Conservation (phyloP, 2,797 vertebrate species). For the Onychomys leucogaster region DNA sequence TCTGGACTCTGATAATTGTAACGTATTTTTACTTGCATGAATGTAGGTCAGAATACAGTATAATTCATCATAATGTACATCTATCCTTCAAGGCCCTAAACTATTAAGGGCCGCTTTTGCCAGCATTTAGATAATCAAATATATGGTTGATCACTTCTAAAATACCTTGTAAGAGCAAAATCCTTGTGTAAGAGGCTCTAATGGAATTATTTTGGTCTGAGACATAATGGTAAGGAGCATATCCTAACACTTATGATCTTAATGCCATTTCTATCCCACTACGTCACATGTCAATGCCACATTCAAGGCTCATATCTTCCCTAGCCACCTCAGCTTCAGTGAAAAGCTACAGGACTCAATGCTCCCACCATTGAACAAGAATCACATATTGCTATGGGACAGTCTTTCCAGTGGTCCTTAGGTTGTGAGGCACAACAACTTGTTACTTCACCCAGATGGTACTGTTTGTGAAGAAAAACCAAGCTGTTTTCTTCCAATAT, state of each 20-base stretch:
- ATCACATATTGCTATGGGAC: background rate
- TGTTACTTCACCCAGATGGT: conserved; percentile 24
- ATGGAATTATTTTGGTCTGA: conserved; percentile 25
- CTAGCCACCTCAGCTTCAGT: background rate
- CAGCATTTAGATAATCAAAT: conserved; percentile 31
- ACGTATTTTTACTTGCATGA: conserved; percentile 32
- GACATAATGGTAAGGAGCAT: background rate
- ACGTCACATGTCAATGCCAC: background rate
- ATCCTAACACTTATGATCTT: background rate
- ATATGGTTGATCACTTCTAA: conserved; percentile 22
- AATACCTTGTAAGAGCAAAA: background rate
- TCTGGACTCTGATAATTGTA: conserved; percentile 27
- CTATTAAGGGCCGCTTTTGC: background rate
- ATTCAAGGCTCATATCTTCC: conserved; percentile 47
- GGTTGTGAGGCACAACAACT: background rate
- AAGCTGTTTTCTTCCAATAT: background rate
- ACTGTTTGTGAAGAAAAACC: background rate
- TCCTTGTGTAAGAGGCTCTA: conserved; percentile 27
- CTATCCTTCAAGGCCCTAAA: background rate
- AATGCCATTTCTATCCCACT: background rate
- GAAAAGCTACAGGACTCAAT: background rate
- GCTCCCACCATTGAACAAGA: background rate
- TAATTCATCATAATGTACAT: background rate
- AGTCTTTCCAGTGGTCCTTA: conserved; percentile 11
- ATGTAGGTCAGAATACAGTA: background rate